Base-by-base conservation (phyloP, 2,888 invertebrate species). In the Choreutis nemorana region DNA sequence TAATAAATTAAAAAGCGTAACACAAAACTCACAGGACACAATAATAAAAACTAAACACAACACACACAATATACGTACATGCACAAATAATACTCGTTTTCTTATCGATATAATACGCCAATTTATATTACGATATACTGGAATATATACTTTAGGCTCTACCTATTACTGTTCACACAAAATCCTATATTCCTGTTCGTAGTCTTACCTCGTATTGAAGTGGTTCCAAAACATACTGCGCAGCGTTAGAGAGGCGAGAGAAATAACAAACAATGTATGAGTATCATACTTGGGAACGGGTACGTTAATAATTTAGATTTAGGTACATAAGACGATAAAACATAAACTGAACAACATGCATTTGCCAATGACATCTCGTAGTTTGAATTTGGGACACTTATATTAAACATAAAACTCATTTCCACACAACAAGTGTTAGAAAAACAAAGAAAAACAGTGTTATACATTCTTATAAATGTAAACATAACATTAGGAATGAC, bases 141-240 rank as follows among this genome's bases (percentile, higher is more conserved):
- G n/a, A n/a, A n/a, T n/a, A n/a, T n/a, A n/a, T n/a, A n/a, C n/a
- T 37, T 37, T 21, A 29, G 31, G 28, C 31, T 29, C 35, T 39
- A 41, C 23, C 31, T 40, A 42, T 31, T 35, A 35, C 34, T 39
- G 48, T 48, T 53, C 48, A 58, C 55, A 66, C 52, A 54, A 48
- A 57, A 54, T 55, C 60, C 61, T 59, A 61, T 48, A 39, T 55
- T 53, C 41, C 45, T 46, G 54, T 44, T 48, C 56, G 51, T 64
- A 55, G 40, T 86, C 94, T 94, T 94, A 95, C 95, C 95, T 94
- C 86, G 93, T 90, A 81, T 94, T 94, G 91, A 95, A 94, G 91
- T 94, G 92, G 87, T 93, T 94, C 95, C 94, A 94, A 90, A 94
- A 94, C 86, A 94, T 90, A 92, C 94, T 95, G 91, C 83, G 89